Evolutionary conservation across 2,797 vertebrate species (phyloP), one percentile per base, ranked within the genome.

Genomic region (Pangasius djambal): DNA sequence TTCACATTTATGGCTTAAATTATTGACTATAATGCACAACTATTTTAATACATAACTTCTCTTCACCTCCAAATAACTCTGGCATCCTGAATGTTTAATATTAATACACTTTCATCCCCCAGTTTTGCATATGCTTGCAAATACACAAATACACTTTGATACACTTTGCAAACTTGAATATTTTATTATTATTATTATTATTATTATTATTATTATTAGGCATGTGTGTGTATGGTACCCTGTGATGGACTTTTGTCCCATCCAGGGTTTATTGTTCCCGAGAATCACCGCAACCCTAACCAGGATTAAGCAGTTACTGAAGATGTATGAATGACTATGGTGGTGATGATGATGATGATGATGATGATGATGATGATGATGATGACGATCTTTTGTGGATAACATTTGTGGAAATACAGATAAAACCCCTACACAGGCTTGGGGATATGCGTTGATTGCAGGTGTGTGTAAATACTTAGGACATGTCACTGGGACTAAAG

Each of bases 21-120:
- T 93, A 96, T 96, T 95, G 22, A 96, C 89, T 91, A 91, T 92
- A 95, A 95, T 94, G 94, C 89, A 91, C 75, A 83, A 86, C 83
- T 94, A 94, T 89, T 95, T 95, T 92, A 93, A 94, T 93, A 94
- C 78, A 59, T n/a, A 55, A 52, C 5, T n/a, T 34, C 18, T 59
- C 18, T 81, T 61, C 92, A 95, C 25, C 25, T 72, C 48, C 18
- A 91, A 93, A 93, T 90, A 94, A 93, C 88, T 65, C 82, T 74
- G 81, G n/a, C n/a, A 48, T 86, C 94, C 92, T 94, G 92, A 92
- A 96, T 95, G 94, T 95, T 95, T 93, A 93, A 94, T 94, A 93
- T 90, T 91, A 92, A 31, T 57, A 57, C 20, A 82, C 40, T 61
- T 25, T 40, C 55, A 25, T 82, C 55, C 31, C 75, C 57, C 55